Evolutionary conservation across 1,140 invertebrate genomes (phyloP), one percentile per base, ranked within the genome.

Genomic region (Venustaconcha ellipsiformis): DNA sequence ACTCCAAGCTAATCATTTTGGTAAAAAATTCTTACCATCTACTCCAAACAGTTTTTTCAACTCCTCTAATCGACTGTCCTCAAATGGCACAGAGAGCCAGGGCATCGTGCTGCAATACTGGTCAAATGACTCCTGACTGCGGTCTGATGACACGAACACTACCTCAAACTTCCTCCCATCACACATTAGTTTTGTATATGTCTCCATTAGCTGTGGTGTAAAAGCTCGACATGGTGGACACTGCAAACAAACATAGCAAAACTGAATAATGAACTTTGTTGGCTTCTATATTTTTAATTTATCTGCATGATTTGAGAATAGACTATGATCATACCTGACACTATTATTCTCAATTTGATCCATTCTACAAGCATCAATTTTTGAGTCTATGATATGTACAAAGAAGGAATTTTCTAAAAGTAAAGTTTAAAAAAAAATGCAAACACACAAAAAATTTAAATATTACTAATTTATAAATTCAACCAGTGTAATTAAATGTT

Each of bases 161-260:
- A 96, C 92, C 87, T 95, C 94, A 85, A 95, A 95, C 72, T 94
- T 92, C 57, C 93, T 91, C 23, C 94, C 92, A 62, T 92, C 91
- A 82, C 93, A 93, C 76, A 92, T 92, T 70, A 96, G 92, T 72
- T 92, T 92, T 26, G 93, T 90, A 84, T 95, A 95, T 18, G 93
- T 93, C 30, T 94, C 91, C 69, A 93, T 92, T 63, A 96, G 89
- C 82, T 94, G 92, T 5, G 94, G 94, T 1, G 94, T 94, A 88
- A 96, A 95, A 15, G 93, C 93, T 85, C 94, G 93, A 83, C 95
- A 96, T 8, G 95, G 95, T 1, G 95, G 95, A 88, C 95, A 96
- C 94, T 95, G 90, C 26, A 80, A 76, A 20, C 62, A 11, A 48
- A 8, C 11, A 48, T 48, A 8, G 37, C 37, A 48, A 48, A 48